Evolutionary conservation across 2,113 vertebrate genomes (phyloP).

Genomic region (Epinephelus lanceolatus): DNA sequence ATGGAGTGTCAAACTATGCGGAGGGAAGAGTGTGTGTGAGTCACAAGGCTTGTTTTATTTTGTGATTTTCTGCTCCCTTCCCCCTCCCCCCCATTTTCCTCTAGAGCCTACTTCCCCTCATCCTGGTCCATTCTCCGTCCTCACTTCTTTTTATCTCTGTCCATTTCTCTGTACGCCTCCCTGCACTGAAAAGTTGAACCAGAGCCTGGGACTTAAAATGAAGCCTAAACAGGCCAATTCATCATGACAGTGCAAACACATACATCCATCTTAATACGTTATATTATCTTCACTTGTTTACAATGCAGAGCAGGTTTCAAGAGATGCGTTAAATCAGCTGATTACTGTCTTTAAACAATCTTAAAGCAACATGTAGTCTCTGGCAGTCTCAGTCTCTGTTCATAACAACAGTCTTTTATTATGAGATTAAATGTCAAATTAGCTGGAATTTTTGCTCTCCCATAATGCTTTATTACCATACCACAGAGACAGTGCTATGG

Average conservation of each 20-base stretch:
- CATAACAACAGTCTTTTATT: not conserved
- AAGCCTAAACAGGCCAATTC: not conserved
- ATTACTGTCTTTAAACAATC: not conserved
- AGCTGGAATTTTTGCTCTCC: not conserved
- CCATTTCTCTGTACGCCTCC: not conserved
- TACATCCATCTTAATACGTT: not conserved
- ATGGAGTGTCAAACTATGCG: conserved; percentile 48
- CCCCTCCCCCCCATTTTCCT: not conserved
- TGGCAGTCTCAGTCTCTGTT: too few species aligned
- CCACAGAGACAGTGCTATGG: not conserved
- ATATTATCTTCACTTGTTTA: not conserved
- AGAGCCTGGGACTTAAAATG: not conserved
- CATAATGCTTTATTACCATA: not conserved
- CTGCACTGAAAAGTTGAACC: not conserved
- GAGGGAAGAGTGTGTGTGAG: not conserved
- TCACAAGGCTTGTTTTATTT: conserved; percentile 12
- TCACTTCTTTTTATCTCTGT: not conserved
- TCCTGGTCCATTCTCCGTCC: conserved; percentile 4
- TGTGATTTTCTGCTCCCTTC: not conserved
- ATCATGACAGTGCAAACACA: not conserved
- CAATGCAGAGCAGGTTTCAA: not conserved
- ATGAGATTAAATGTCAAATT: not conserved
- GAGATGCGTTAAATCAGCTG: conserved; percentile 3
- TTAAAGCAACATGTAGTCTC: too few species aligned
- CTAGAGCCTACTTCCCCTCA: not conserved